These are phyloP conservation scores for Coenonympha arcania DNA, from an alignment of 2,888 invertebrate species.

Conservation along the genomic window DNA sequence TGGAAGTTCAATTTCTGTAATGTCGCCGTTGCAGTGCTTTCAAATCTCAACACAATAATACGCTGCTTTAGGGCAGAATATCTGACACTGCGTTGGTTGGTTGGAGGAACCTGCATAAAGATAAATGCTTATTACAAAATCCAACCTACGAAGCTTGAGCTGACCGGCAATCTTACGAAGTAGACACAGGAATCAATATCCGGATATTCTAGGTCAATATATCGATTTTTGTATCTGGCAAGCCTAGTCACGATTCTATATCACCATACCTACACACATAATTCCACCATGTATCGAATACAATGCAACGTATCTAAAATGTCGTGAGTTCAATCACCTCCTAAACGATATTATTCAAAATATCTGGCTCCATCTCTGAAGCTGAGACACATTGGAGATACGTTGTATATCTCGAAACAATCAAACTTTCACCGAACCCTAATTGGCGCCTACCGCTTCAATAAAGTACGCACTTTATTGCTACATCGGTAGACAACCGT, in stretches of 20 bases:
- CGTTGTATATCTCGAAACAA: slow-evolving; percentile 33
- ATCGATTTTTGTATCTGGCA: neutral
- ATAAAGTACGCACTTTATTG: slow-evolving; percentile 21
- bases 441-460: slow-evolving; percentile 29
- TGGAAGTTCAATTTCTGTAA: too few relatives aligned
- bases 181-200: too few relatives aligned
- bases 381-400: slow-evolving; percentile 22
- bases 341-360: slow-evolving; percentile 6
- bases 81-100: too few relatives aligned
- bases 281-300: too few relatives aligned
- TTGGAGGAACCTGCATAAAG: too few relatives aligned
- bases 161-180: too few relatives aligned
- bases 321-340: slow-evolving; percentile 9
- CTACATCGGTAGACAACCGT: neutral
- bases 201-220: neutral
- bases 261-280: neutral
- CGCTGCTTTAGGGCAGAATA: too few relatives aligned
- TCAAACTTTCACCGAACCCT: slow-evolving; percentile 38
- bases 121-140: too few relatives aligned
- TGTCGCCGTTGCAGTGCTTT: too few relatives aligned
- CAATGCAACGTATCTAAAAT: slow-evolving; percentile 8
- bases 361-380: slow-evolving; percentile 5
- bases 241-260: neutral
- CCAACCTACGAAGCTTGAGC: too few relatives aligned
- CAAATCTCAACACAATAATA: too few relatives aligned